Base-by-base conservation (phyloP, 2,113 vertebrate species). In the Gulo gulo region DNA sequence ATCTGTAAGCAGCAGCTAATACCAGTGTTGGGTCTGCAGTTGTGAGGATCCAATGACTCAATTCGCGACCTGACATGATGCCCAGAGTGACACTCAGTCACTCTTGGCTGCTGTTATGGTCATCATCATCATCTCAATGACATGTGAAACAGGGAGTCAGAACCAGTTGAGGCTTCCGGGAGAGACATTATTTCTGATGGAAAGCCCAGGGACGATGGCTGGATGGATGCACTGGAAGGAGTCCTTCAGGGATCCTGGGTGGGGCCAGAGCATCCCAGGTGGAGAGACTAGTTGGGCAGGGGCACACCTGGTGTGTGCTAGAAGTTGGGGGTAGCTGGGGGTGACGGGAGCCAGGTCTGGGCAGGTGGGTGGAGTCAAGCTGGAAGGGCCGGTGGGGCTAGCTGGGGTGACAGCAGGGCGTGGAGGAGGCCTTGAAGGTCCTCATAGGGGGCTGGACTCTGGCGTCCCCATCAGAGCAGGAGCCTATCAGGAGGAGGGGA, bases 351-450 rank as follows among this genome's bases (percentile, higher is more conserved):
- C 24, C 84, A 88, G 80, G 67, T 47, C 26, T 89, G 55, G 94
- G 50, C 18, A 69, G 14, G 42, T 18, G 34, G 89, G 59, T 59
- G 13, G 90, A 78, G 63, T 47, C n/a, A 90, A 92, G 95, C 94
- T 74, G 69, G 95, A 95, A 97, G 95, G 87, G 90, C 73, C 57
- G 12, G 76, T 90, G 87, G 85, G 65, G 65, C 81, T 71, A 10
- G 78, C 50, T 92, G 39, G 73, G 52, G 45, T 31, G 34, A 36
- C 59, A 15, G 15, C 21, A 18, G 71, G 1, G 8, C 15, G 16
- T 21, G 71, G 94, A 79, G 29, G 65, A 88, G 55, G 42, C 69
- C 79, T 76, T 69, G 67, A 85, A 65, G 11, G 42, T 71, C 95
- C 65, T 20, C 45, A 26, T 52, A 26, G 71, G 6, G 63, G 26